Conservation (phyloP, 2,888 invertebrate species). For the Neuroscelio doddi region DNA sequence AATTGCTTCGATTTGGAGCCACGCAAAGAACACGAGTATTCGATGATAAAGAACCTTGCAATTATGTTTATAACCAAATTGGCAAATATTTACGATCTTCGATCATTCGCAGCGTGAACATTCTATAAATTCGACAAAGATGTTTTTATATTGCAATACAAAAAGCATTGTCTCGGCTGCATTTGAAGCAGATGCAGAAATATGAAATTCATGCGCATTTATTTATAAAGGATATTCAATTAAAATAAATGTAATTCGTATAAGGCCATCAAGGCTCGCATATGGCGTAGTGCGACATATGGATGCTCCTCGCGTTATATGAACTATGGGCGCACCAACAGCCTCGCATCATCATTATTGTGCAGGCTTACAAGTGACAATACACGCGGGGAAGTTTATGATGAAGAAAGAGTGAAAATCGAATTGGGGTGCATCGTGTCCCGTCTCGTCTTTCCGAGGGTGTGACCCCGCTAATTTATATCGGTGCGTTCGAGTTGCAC, state of each 20-base stretch:
- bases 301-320: slow-evolving; percentile 48
- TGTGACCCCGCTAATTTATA: slow-evolving; percentile 58
- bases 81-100: too few species aligned
- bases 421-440: slow-evolving; percentile 47
- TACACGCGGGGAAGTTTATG: slow-evolving; percentile 37
- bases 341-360: slow-evolving; percentile 37
- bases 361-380: slow-evolving; percentile 37
- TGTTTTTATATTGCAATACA: too few species aligned
- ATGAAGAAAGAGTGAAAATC: slow-evolving; percentile 54
- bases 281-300: slow-evolving; percentile 56
- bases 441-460: slow-evolving; percentile 25
- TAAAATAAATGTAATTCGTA: slow-evolving; percentile 58
- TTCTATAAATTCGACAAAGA: too few species aligned
- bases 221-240: slow-evolving; percentile 54
- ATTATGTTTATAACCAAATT: too few species aligned
- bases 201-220: slow-evolving; percentile 46
- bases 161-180: background rate
- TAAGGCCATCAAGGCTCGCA: slow-evolving; percentile 46
- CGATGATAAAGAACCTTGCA: too few species aligned
- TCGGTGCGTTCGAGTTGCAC: slow-evolving; percentile 18
- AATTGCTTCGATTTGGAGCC: background rate
- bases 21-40: too few species aligned
- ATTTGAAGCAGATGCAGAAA: slow-evolving; percentile 38
- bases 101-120: too few species aligned
- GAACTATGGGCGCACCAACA: slow-evolving; percentile 38